A percentile compares a stretch with the other conserved stretches of the same genome.
Evolutionary conservation across 1,140 invertebrate genomes (phyloP).

Genomic region (Contarinia nasturtii): DNA sequence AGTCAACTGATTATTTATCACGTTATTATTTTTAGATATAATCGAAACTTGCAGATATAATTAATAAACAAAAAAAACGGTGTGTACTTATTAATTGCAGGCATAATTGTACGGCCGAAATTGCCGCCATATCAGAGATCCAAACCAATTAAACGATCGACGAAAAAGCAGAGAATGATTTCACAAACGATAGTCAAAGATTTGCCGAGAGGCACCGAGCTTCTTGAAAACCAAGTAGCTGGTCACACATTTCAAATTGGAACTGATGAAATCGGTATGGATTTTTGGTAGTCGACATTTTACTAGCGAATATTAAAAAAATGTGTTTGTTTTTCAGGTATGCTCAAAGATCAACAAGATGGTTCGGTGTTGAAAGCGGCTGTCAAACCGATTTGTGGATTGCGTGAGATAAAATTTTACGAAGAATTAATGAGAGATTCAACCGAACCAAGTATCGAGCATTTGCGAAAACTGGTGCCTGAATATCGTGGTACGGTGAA

Average conservation of each 20-base stretch:
- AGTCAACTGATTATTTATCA: too few species aligned
- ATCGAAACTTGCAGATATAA: too few species aligned
- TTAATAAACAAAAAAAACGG: too few species aligned
- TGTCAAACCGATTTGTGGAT: constrained; percentile 40
- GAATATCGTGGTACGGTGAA: constrained; percentile 41
- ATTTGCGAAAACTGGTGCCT: constrained; percentile 35
- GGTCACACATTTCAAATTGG: constrained; percentile 38
- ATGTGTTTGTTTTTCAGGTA: constrained; percentile 29
- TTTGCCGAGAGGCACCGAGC: constrained; percentile 13
- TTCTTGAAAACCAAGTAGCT: constrained; percentile 43
- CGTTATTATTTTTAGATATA: too few species aligned
- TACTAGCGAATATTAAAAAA: too few species aligned
- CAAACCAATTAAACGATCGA: constrained; percentile 11
- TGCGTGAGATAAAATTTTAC: constrained; percentile 55
- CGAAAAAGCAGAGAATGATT: constrained; percentile 7
- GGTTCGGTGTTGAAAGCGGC: constrained; percentile 52
- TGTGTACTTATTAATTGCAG: not conserved
- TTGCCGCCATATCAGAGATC: constrained; percentile 8
- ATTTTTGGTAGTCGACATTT: too few species aligned
- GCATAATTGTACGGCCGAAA: constrained; percentile 12
- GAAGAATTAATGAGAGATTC: constrained; percentile 28
- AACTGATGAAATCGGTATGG: constrained; percentile 33
- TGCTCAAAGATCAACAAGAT: constrained; percentile 36
- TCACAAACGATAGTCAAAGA: not conserved
- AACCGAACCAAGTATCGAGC: constrained; percentile 28